Evolutionary conservation across 1,140 invertebrate genomes (phyloP), one percentile per base, ranked within the genome.

Genomic region (Agraylea sexmaculata): DNA sequence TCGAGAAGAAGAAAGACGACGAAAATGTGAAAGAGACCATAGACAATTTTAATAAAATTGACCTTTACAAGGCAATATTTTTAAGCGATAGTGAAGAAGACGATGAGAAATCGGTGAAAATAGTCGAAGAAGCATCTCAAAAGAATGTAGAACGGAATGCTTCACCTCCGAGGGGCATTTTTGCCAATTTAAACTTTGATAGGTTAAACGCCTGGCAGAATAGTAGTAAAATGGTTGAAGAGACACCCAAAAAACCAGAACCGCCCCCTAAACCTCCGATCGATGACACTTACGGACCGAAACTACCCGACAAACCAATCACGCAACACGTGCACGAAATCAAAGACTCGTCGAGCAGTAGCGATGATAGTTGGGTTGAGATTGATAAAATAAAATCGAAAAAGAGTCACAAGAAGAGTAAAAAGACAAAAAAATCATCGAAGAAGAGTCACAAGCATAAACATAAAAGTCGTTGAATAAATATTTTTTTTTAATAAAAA

Each of bases 131-230:
- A 40, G 33, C 40, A 21, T 36, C 43, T 19, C 43, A 47, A 4
- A 50, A 59, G 12, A 74, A 74, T 53, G 32, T 65, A 1, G 58
- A 74, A 45, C 66, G 76, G 36, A 83, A 80, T 40, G 69, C 59
- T 7, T 80, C 77, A 4, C 78, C 78, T 1, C 74, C 78, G 1
- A 65, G 75, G 42, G 80, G 80, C 2, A 80, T 84, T 37, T 86
- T 86, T 51, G 78, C 79, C 0, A 77, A 80, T 43, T 58, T 86
- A 16, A 76, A 82, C 60, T 68, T 81, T 10, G 74, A 78, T 44
- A 63, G 60, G 52, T 47, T 76, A 1, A 62, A 66, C 38, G 62
- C 62, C 11, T 71, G 64, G 57, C 60, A 60, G 35, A 64, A 65
- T 46, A 51, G 46, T 36, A 50, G 54, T 35, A 46, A 29, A 7